A percentile compares a stretch with the other conserved stretches of the same genome.
Conservation (phyloP, 2,888 invertebrate species). For the Diloba caeruleocephala region DNA sequence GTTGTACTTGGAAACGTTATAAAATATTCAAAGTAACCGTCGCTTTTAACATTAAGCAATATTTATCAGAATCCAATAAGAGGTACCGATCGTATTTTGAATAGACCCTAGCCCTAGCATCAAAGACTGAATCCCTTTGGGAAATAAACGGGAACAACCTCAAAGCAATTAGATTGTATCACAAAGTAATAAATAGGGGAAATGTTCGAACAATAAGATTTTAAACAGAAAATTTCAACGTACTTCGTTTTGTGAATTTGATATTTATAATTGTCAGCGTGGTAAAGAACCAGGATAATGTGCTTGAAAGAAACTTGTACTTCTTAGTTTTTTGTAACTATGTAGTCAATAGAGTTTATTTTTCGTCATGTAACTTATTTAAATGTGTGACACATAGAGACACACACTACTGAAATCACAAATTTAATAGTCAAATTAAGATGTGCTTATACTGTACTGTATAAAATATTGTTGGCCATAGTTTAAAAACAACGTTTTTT, state of each 20-base stretch:
- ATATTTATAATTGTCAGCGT: conserved; percentile 4
- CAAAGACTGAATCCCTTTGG: conserved; percentile 51
- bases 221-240: conserved; percentile 27
- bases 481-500: too few species aligned
- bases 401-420: too few species aligned
- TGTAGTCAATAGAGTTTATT: too few species aligned
- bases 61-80: conserved; percentile 46
- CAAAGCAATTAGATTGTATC: conserved; percentile 53
- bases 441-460: too few species aligned
- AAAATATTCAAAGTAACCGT: conserved; percentile 22
- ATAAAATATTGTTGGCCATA: too few species aligned
- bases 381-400: too few species aligned
- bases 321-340: too few species aligned
- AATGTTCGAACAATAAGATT: conserved; percentile 36
- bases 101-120: conserved; percentile 28
- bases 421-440: too few species aligned
- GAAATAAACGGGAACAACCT: conserved; percentile 48
- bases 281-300: not conserved
- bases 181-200: conserved; percentile 44
- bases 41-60: conserved; percentile 25
- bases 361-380: too few species aligned
- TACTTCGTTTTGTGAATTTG: conserved; percentile 4
- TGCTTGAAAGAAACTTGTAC: too few species aligned
- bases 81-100: conserved; percentile 43
- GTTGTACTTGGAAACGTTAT: too few species aligned